These are phyloP conservation scores for Drosophila nebulosa DNA, from an alignment of 1,140 invertebrate genomes.

Conservation along the genomic window DNA sequence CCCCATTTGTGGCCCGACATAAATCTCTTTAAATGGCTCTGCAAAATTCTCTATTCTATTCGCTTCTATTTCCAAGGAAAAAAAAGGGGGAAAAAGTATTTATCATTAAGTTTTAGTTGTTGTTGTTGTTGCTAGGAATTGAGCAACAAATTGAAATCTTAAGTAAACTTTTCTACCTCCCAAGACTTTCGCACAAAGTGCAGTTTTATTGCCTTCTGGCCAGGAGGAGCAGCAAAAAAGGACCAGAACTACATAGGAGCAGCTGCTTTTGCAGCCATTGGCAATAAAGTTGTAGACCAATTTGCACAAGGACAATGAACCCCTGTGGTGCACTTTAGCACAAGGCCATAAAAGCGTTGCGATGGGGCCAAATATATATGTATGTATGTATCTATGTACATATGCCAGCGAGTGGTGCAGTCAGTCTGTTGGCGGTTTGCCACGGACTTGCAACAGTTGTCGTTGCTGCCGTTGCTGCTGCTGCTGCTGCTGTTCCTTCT, in stretches of 20 bases:
- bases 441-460: conserved; percentile 65
- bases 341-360: conserved; percentile 28
- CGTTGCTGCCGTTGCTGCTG: not conserved
- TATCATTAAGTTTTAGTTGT: conserved; percentile 69
- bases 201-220: conserved; percentile 64
- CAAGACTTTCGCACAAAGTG: conserved; percentile 51
- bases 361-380: conserved; percentile 6
- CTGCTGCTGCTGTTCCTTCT: not conserved
- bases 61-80: conserved; percentile 15
- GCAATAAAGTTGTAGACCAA: conserved; percentile 73
- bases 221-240: conserved; percentile 25
- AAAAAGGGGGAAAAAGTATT: conserved; percentile 49
- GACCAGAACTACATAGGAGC: conserved; percentile 10
- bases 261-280: conserved; percentile 45
- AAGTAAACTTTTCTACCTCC: conserved; percentile 58
- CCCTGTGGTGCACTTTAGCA: conserved; percentile 73
- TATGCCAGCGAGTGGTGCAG: conserved; percentile 1
- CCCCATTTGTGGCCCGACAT: conserved; percentile 7
- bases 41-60: conserved; percentile 58
- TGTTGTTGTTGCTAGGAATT: conserved; percentile 68
- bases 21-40: conserved; percentile 39
- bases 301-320: conserved; percentile 79
- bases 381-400: no score
- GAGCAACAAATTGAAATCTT: conserved; percentile 76
- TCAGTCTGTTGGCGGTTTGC: conserved; percentile 58